Percentiles rank a stretch among this genome's conserved stretches.
These are phyloP conservation scores for Ahaetulla prasina DNA, from an alignment of 2,113 vertebrate species.

Conservation along the genomic window DNA sequence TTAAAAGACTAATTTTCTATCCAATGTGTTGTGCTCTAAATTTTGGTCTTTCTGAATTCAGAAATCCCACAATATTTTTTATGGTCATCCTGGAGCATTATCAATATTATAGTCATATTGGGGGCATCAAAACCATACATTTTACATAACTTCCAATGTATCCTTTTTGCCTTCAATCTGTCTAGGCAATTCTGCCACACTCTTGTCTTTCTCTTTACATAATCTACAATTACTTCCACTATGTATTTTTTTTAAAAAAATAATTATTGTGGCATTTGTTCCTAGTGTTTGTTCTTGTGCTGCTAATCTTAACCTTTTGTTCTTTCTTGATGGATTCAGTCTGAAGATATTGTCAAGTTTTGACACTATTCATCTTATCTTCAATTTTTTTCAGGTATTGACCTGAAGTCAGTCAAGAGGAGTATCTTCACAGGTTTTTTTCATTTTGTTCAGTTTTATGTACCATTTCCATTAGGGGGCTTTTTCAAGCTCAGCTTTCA, in stretches of 20 bases:
- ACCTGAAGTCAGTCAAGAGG: background rate
- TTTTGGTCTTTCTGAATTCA: background rate
- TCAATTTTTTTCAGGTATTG: background rate
- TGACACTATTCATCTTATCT: background rate
- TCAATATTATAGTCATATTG: background rate
- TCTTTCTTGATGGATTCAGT: background rate
- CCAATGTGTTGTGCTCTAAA: background rate
- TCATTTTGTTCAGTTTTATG: background rate
- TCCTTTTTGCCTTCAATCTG: background rate
- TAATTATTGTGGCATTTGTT: background rate
- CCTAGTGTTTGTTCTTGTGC: background rate
- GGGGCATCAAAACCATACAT: background rate
- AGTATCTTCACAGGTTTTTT: background rate
- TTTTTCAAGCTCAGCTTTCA: background rate
- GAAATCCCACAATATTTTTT: background rate
- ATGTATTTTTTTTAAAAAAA: background rate
- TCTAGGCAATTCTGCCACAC: background rate
- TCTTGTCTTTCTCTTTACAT: background rate
- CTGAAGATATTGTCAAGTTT: background rate
- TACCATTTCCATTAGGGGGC: background rate
- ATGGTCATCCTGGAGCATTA: background rate
- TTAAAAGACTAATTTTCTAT: background rate
- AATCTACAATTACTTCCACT: background rate
- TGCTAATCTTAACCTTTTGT: background rate
- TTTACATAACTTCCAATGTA: background rate